Evolutionary conservation across 1,140 invertebrate genomes (phyloP), one percentile per base, ranked within the genome.

Genomic region (Argopecten irradians): DNA sequence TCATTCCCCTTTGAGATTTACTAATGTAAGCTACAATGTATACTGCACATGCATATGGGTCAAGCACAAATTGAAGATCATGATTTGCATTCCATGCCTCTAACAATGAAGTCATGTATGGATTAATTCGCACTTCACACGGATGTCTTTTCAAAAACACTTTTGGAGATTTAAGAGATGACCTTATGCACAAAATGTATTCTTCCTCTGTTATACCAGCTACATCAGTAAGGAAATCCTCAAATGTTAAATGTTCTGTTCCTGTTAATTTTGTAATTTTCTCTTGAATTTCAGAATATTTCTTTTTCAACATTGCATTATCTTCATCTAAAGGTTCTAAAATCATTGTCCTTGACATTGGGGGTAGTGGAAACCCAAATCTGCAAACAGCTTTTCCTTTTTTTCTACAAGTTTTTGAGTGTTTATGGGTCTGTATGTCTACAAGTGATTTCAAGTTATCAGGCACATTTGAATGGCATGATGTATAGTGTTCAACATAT

Each of bases 21-120:
- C n/a, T n/a, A n/a, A n/a, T n/a, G n/a, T n/a, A n/a, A n/a, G n/a
- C n/a, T n/a, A n/a, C n/a, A n/a, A n/a, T n/a, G n/a, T n/a, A n/a
- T n/a, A n/a, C n/a, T 87, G 84, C 88, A 88, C 90, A 89, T 22
- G 87, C 87, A 88, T 90, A 92, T n/a, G 82, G 55, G 86, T 91
- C 91, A 19, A 91, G 43, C 7, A 92, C 86, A 85, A 86, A 91
- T 39, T 92, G 90, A 32, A 92, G 82, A 55, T 90, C 85, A 88
- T 85, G 46, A 35, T 87, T 71, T 9, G 13, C n/a, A 39, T 39
- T 13, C 36, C 36, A 46, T 55, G 84, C 88, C 82, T 90, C 83
- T 34, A 90, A 22, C 32, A 90, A 90, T 8, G 88, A 39, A 39
- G 36, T 39, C 36, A 39, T 39, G 36, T 39, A 39, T 39, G 36